These are phyloP conservation scores for Ganaspis brasiliensis DNA, from an alignment of 2,888 invertebrate species.

Conservation along the genomic window DNA sequence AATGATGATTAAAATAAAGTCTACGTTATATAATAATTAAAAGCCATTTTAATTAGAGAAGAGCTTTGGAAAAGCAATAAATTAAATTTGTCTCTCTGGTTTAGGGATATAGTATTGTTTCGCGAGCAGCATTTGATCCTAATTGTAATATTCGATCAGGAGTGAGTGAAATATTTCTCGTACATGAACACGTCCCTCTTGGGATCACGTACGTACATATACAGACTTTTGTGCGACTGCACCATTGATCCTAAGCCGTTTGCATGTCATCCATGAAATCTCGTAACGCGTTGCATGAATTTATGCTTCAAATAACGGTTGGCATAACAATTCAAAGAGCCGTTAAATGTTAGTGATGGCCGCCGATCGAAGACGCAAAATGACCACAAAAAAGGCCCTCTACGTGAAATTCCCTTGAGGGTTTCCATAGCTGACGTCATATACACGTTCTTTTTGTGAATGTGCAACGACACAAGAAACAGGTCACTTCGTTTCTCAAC, in stretches of 20 bases:
- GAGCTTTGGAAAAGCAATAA: neutral
- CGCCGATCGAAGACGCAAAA: conserved; percentile 26
- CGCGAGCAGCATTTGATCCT: neutral
- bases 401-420: neutral
- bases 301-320: conserved; percentile 11
- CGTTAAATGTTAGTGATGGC: conserved; percentile 31
- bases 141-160: conserved; percentile 7
- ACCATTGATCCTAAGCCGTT: conserved; percentile 28
- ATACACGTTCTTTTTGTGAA: conserved; percentile 23
- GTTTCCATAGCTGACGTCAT: neutral
- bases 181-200: neutral
- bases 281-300: conserved; percentile 34
- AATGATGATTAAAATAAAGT: too few species aligned
- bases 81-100: neutral
- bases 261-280: conserved; percentile 32
- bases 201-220: conserved; percentile 5
- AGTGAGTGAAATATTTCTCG: conserved; percentile 4
- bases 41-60: neutral
- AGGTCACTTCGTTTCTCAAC: neutral
- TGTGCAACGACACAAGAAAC: conserved; percentile 26
- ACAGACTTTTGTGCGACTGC: neutral
- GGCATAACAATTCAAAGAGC: conserved; percentile 7
- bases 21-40: neutral
- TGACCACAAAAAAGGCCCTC: conserved; percentile 7
- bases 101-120: neutral